phyloP scores from a whole-genome alignment of 2,888 invertebrate genomes.

The Dorcus hopei region DNA sequence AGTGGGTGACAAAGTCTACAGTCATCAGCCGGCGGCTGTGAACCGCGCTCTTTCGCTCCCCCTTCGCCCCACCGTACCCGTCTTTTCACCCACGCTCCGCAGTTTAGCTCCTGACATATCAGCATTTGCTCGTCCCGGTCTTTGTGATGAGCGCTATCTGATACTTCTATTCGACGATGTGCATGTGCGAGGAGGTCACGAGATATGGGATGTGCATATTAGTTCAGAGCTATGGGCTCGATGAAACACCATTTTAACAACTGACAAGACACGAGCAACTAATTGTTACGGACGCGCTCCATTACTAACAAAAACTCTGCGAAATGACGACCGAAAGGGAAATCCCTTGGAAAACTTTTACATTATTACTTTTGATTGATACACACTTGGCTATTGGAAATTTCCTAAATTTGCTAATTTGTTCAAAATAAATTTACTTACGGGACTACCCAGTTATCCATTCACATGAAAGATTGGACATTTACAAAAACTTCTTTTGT shows the following conservation, averaged over 20 bases:
- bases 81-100: constrained; percentile 19
- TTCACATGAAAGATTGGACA: no score
- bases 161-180: constrained; percentile 16
- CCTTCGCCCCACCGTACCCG: constrained; percentile 36
- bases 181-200: constrained; percentile 3
- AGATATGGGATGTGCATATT: constrained; percentile 1
- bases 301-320: no score
- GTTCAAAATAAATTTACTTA: no score
- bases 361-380: no score
- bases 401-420: no score
- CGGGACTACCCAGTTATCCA: no score
- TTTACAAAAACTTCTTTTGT: no score
- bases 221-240: neutral
- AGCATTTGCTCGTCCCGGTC: constrained; percentile 22
- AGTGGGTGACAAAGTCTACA: constrained; percentile 42
- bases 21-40: constrained; percentile 38
- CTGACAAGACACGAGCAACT: no score
- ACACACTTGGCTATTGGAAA: no score
- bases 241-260: neutral
- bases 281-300: no score
- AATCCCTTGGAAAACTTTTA: no score
- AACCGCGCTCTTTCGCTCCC: constrained; percentile 38
- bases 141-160: constrained; percentile 18
- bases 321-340: no score
- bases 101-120: constrained; percentile 20